These are phyloP conservation scores for Zaprionus bogoriensis DNA, from an alignment of 2,888 invertebrate species.

Conservation along the genomic window DNA sequence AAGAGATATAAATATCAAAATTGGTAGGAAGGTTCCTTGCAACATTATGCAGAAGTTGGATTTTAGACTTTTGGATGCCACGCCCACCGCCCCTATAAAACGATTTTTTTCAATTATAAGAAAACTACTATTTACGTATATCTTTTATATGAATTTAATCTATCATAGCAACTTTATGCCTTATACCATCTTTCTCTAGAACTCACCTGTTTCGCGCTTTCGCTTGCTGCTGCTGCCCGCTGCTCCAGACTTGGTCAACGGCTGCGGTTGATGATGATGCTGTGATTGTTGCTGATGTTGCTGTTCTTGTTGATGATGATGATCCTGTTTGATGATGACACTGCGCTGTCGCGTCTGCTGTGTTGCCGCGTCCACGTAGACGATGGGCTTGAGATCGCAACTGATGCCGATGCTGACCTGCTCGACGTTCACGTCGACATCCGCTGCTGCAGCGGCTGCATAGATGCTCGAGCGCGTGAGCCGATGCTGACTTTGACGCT, in stretches of 20 bases:
- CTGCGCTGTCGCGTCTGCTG: slow-evolving; percentile 48
- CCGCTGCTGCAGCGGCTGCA: slow-evolving; percentile 19
- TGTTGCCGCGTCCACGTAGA: slow-evolving; percentile 54
- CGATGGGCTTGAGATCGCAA: slow-evolving; percentile 40
- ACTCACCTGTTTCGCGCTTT: slow-evolving; percentile 73
- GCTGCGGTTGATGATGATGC: slow-evolving; percentile 33
- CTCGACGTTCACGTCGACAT: slow-evolving; percentile 50
- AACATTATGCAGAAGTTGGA: too few relatives aligned
- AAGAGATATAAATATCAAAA: too few relatives aligned
- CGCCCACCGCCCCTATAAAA: too few relatives aligned
- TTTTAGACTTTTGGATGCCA: too few relatives aligned
- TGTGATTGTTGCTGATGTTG: slow-evolving; percentile 44
- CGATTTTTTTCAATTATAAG: too few relatives aligned
- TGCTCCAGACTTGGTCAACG: slow-evolving; percentile 43
- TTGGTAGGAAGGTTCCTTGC: too few relatives aligned
- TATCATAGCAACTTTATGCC: too few relatives aligned
- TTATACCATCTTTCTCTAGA: not conserved
- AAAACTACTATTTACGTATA: too few relatives aligned
- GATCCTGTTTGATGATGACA: slow-evolving; percentile 41
- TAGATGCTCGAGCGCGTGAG: too few relatives aligned
- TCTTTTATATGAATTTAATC: too few relatives aligned
- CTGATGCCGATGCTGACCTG: slow-evolving; percentile 59
- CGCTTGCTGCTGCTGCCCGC: slow-evolving; percentile 58
- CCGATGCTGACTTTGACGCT: slow-evolving; percentile 16
- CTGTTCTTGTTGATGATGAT: slow-evolving; percentile 20